phyloP scores from a whole-genome alignment of 2,888 invertebrate species.

The Patella caerulea region DNA sequence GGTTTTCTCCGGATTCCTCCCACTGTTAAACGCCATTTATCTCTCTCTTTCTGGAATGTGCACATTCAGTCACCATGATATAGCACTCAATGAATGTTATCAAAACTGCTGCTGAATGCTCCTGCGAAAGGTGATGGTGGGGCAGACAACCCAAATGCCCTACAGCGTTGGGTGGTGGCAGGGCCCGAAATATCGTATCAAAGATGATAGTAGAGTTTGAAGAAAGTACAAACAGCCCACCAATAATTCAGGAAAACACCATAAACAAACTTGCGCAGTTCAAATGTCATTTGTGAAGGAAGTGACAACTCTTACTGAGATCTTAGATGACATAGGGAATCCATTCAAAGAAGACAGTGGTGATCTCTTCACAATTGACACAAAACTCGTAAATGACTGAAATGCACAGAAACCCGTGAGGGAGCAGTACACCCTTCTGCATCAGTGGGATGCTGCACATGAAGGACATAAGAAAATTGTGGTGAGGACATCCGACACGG shows the following conservation, averaged over 20 bases:
- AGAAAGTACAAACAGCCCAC: neutral
- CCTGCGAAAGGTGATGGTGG: neutral
- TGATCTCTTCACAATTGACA: too few species aligned
- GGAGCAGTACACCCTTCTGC: neutral
- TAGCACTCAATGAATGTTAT: slow-evolving; percentile 43
- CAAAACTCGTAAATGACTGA: too few species aligned
- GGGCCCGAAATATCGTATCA: slow-evolving; percentile 19
- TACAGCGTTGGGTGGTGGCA: slow-evolving; percentile 14
- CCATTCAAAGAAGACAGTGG: too few species aligned
- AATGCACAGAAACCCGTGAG: too few species aligned
- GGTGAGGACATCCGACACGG: neutral
- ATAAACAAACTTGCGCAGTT: too few species aligned
- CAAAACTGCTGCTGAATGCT: slow-evolving; percentile 15
- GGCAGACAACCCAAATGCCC: slow-evolving; percentile 11
- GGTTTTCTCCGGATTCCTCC: too few species aligned
- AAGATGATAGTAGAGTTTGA: slow-evolving; percentile 5
- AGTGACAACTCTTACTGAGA: too few species aligned
- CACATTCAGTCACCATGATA: slow-evolving; percentile 45
- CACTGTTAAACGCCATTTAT: too few species aligned
- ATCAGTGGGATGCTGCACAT: neutral
- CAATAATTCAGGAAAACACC: too few species aligned
- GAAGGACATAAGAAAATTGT: neutral
- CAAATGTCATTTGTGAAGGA: too few species aligned
- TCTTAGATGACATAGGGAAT: too few species aligned
- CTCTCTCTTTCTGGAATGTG: slow-evolving; percentile 26